Evolutionary conservation across 2,888 invertebrate genomes (phyloP).

Genomic region (Nudaria mundana): DNA sequence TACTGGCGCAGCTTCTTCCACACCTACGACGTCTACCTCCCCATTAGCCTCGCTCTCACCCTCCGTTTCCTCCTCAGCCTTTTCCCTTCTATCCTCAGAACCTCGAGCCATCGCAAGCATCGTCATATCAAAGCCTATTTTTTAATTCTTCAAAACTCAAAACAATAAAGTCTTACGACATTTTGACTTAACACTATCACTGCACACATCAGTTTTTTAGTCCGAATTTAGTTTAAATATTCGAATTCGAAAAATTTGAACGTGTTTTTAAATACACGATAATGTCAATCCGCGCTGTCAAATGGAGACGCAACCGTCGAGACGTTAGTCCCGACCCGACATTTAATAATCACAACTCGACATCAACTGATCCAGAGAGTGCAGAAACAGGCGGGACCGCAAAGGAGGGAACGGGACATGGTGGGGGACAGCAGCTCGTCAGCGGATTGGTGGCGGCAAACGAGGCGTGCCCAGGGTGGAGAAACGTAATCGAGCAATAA

Average conservation of each 20-base stretch:
- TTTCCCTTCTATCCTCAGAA: constrained; percentile 65
- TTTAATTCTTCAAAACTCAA: constrained; percentile 21
- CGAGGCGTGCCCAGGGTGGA: constrained; percentile 77
- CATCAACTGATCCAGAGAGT: constrained; percentile 49
- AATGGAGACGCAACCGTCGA: too few relatives aligned
- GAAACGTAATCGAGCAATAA: constrained; percentile 81
- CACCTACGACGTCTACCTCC: constrained; percentile 74
- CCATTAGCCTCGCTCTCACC: constrained; percentile 61
- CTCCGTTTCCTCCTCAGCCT: constrained; percentile 54
- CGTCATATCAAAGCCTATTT: constrained; percentile 74
- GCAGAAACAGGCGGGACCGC: constrained; percentile 54
- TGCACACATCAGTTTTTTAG: constrained; percentile 27
- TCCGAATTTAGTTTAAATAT: constrained; percentile 4
- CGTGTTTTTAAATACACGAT: constrained; percentile 19
- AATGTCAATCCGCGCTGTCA: constrained; percentile 38
- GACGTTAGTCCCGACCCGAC: constrained; percentile 50
- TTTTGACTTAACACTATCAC: constrained; percentile 40
- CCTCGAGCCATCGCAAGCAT: constrained; percentile 79
- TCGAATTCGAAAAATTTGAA: background rate
- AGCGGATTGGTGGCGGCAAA: constrained; percentile 64
- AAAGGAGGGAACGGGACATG: constrained; percentile 37
- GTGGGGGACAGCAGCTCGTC: constrained; percentile 43
- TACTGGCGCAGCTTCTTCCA: constrained; percentile 73
- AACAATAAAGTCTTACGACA: constrained; percentile 17
- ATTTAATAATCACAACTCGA: constrained; percentile 50